Base-by-base conservation (phyloP, 2,888 invertebrate genomes). In the Volucella zonaria region DNA sequence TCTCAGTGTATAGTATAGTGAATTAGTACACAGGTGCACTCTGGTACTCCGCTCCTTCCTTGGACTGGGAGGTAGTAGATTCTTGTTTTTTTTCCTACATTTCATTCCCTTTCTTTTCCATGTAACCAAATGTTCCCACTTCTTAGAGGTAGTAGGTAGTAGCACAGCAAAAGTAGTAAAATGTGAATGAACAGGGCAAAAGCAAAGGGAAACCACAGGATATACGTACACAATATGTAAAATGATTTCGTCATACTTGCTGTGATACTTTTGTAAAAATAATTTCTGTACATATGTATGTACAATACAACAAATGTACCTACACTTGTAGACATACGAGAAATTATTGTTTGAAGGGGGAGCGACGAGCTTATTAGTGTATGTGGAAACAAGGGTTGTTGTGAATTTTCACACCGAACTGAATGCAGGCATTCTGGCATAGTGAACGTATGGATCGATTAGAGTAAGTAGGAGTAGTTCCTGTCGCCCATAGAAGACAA, bases 191-290 rank as follows among this genome's bases (percentile, higher is more conserved):
- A 79, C 58, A 71, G 51, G 40, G 40, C 42, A 67, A 38, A 23
- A 23, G 11, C 45, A 42, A 18, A 43, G 43, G 14, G 38, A 45
- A 61, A 52, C 45, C 59, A 79, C 73, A 79, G 52, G 64, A 79
- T 73, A 66, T 58, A 66, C 66, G 38, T 64, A 61, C 18, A 40
- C 76, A 61, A 61, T 67, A 74, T 52, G 80, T 67, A 49, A 74
- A 80, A 74, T 74, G 67, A 67, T 73, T 80, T 74, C 74, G 80
- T 80, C 80, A 74, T 59, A 74, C 67, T 74, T 14, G 62, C 70
- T 62, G 56, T 66, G 43, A 73, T 66, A 64, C 66, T 79, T 73
- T 71, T 64, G 71, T 64, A 18, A 70, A 49, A 54, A 42, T 56
- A 62, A 52, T 58, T 47, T 54, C 49, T 56, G 56, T 51, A 45